Percentiles rank a stretch among this genome's conserved stretches.
phyloP scores from a whole-genome alignment of 1,140 invertebrate genomes.

The Gonatopus flavifemur region DNA sequence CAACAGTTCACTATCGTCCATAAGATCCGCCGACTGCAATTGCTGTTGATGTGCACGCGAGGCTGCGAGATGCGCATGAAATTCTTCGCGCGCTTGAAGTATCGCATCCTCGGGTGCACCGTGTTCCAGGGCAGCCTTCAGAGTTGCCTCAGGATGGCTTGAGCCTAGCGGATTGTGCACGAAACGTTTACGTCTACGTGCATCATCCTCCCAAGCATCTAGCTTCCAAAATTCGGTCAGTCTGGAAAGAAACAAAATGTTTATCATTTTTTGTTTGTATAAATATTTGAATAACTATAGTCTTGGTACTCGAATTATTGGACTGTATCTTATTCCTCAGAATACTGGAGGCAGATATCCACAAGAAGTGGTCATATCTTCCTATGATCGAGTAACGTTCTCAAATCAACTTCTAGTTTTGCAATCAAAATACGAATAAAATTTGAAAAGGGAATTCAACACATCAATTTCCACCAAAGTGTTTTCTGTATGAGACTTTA shows the following conservation, averaged over 20 bases:
- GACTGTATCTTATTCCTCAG: too few species aligned
- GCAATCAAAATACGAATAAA: too few species aligned
- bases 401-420: too few species aligned
- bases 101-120: slow-evolving; percentile 92
- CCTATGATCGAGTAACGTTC: too few species aligned
- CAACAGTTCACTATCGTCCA: slow-evolving; percentile 89
- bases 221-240: slow-evolving; percentile 88
- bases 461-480: too few species aligned
- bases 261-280: slow-evolving; percentile 3
- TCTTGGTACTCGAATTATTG: too few species aligned
- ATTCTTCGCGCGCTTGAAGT: slow-evolving; percentile 85
- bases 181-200: slow-evolving; percentile 87
- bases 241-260: slow-evolving; percentile 37
- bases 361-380: too few species aligned
- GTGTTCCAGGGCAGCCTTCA: slow-evolving; percentile 85
- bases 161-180: slow-evolving; percentile 93
- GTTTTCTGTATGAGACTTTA: too few species aligned
- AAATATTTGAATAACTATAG: too few species aligned
- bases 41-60: slow-evolving; percentile 67
- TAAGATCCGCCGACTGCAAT: slow-evolving; percentile 75
- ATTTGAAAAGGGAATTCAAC: too few species aligned
- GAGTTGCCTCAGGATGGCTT: slow-evolving; percentile 87
- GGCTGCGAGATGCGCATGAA: slow-evolving; percentile 84
- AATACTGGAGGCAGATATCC: too few species aligned
- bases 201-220: slow-evolving; percentile 99